Percentiles rank a stretch among this genome's conserved stretches.
Conservation (phyloP, 2,113 vertebrate genomes). For the Syngnathus floridae region DNA sequence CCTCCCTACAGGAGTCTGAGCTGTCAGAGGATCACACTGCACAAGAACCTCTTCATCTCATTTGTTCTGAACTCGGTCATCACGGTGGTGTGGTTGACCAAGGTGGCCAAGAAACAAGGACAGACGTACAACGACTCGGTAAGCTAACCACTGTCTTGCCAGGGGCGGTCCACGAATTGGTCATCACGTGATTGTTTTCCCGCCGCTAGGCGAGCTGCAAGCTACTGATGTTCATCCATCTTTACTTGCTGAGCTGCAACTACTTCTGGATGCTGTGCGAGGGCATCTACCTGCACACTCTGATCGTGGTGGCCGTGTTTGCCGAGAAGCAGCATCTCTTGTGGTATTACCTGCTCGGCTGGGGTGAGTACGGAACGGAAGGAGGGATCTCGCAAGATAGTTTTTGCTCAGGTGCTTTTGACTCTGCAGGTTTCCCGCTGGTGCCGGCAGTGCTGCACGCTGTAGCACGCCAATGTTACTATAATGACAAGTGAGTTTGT, state of each 20-base stretch:
- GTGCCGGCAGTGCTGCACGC: conserved; percentile 88
- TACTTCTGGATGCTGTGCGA: conserved; percentile 99
- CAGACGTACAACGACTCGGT: conserved; percentile 79
- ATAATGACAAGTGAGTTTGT: conserved; percentile 86
- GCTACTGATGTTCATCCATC: conserved; percentile 82
- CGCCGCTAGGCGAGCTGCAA: conserved; percentile 80
- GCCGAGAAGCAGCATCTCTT: conserved; percentile 89
- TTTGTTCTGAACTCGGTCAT: conserved; percentile 88
- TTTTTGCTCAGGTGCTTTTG: not conserved
- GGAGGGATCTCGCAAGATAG: not conserved
- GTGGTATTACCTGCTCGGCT: conserved; percentile 97
- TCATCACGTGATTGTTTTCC: not conserved
- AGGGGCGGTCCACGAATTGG: too few species aligned
- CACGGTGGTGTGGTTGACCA: conserved; percentile 82
- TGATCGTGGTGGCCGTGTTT: conserved; percentile 97
- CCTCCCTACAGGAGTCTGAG: conserved; percentile 97
- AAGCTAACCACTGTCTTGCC: conserved; percentile 52
- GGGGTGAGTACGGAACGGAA: conserved; percentile 67
- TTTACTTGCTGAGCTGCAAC: conserved; percentile 90
- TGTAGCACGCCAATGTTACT: conserved; percentile 82
- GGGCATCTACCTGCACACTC: conserved; percentile 94
- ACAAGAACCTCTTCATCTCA: conserved; percentile 96
- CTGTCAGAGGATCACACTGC: conserved; percentile 95
- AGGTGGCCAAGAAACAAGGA: conserved; percentile 75
- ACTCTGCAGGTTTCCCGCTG: conserved; percentile 82